phyloP scores from a whole-genome alignment of 2,888 invertebrate genomes.

The Tigriopus californicus region DNA sequence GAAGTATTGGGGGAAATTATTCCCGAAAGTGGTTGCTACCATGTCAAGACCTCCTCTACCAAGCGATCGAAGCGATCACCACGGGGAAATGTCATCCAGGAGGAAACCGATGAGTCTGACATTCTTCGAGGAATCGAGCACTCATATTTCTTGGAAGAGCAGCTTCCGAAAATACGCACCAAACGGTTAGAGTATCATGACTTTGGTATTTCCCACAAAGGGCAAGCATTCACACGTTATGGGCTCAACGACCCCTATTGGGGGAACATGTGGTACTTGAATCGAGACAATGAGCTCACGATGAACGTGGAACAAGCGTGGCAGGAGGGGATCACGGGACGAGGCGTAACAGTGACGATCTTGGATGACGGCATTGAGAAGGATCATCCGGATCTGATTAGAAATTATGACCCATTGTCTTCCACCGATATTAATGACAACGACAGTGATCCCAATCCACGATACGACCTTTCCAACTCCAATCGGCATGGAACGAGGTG shows the following conservation, averaged over 20 bases:
- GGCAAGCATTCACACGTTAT: not conserved
- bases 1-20: slow-evolving; percentile 8
- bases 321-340: slow-evolving; percentile 70
- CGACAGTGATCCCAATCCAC: slow-evolving; percentile 88
- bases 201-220: not conserved
- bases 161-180: not conserved
- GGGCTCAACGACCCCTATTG: slow-evolving; percentile 13
- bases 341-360: slow-evolving; percentile 86
- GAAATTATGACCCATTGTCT: slow-evolving; percentile 82
- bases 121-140: too few species aligned
- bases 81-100: not conserved
- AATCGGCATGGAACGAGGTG: slow-evolving; percentile 54
- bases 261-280: slow-evolving; percentile 19
- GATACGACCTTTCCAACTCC: slow-evolving; percentile 90
- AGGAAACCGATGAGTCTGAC: not conserved
- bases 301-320: slow-evolving; percentile 95
- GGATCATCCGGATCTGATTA: slow-evolving; percentile 76
- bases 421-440: slow-evolving; percentile 93
- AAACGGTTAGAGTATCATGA: not conserved
- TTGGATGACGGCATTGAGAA: slow-evolving; percentile 90
- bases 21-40: not conserved
- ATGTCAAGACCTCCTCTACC: not conserved
- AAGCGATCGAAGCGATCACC: not conserved
- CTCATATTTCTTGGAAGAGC: not conserved
- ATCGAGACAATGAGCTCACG: slow-evolving; percentile 64